phyloP scores from a whole-genome alignment of 2,797 vertebrate genomes.

The Xenopus petersii region DNA sequence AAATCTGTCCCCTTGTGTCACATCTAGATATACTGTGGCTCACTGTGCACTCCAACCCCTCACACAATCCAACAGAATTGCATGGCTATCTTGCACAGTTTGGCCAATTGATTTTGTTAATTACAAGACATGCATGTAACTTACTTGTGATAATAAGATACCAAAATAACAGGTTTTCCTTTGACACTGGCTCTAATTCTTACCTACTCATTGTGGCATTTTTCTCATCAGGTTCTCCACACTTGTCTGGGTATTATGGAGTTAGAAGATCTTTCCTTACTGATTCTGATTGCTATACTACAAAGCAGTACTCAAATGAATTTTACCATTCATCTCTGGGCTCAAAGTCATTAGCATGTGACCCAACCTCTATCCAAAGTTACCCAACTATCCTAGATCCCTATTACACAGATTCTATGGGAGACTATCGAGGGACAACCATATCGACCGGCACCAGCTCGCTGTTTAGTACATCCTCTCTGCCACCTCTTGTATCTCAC shows the following conservation, averaged over 20 bases:
- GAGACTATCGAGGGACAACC: constrained; percentile 71
- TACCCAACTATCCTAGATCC: constrained; percentile 81
- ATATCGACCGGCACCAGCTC: constrained; percentile 68
- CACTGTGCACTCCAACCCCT: no score
- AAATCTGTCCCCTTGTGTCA: no score
- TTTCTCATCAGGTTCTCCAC: constrained; percentile 70
- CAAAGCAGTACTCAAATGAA: constrained; percentile 77
- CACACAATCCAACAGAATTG: no score
- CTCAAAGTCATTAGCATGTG: constrained; percentile 76
- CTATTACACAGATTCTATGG: constrained; percentile 75
- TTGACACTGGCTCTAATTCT: no score
- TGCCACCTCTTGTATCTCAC: constrained; percentile 76
- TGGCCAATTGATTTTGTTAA: no score
- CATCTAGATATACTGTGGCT: no score
- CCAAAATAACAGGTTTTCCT: no score
- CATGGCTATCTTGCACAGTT: no score
- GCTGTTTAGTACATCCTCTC: constrained; percentile 70
- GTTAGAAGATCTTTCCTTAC: constrained; percentile 78
- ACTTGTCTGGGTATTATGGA: constrained; percentile 75
- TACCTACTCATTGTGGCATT: neutral
- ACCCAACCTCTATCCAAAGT: constrained; percentile 66
- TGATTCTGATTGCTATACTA: constrained; percentile 77
- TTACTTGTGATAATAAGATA: no score
- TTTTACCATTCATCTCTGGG: constrained; percentile 66
- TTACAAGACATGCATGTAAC: no score